phyloP scores from a whole-genome alignment of 2,888 invertebrate genomes.

The Nephrotoma guestfalica region DNA sequence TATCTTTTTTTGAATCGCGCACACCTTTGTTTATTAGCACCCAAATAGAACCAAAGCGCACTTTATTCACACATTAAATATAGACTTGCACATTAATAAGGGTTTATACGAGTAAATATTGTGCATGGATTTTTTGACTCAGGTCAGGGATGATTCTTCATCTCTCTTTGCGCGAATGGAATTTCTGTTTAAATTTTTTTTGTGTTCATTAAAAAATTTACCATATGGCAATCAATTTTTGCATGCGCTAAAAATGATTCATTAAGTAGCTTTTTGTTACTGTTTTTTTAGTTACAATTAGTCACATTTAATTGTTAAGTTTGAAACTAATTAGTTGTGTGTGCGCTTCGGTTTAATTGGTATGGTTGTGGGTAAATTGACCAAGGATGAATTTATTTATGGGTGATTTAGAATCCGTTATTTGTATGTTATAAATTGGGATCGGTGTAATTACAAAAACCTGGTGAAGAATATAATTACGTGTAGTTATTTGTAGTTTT shows the following conservation, averaged over 20 bases:
- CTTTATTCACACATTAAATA: neutral
- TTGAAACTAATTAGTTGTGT: neutral
- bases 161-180: neutral
- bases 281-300: neutral
- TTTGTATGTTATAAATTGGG: too few relatives aligned
- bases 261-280: neutral
- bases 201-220: neutral
- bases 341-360: neutral
- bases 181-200: neutral
- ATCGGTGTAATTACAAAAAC: too few relatives aligned
- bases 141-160: neutral
- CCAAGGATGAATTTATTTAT: too few relatives aligned
- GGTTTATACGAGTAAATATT: neutral
- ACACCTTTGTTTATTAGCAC: neutral
- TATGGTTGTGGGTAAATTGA: neutral
- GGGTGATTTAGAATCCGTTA: too few relatives aligned
- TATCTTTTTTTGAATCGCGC: neutral
- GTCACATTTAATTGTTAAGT: neutral
- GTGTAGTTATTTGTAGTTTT: too few relatives aligned
- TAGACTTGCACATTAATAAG: neutral
- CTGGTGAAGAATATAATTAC: too few relatives aligned
- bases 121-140: neutral
- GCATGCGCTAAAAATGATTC: neutral
- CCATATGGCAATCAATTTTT: neutral
- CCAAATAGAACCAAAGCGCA: neutral